Evolutionary conservation across 2,113 vertebrate species (phyloP), one percentile per base, ranked within the genome.

Genomic region (Sinocyclocheilus anophthalmus): DNA sequence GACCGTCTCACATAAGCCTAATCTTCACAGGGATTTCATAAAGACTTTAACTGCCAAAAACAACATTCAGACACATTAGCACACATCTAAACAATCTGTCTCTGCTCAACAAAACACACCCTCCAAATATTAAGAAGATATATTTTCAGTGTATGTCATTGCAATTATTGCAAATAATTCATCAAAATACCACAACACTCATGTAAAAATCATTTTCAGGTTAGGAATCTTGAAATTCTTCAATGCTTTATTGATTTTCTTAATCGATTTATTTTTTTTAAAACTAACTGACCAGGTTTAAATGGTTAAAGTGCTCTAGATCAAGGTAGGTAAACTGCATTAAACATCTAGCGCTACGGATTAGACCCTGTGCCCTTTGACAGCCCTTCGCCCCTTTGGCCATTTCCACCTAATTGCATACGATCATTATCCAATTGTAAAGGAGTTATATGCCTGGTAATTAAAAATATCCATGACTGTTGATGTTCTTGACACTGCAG

Each of bases 1-100:
- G 95, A 98, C 90, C 95, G 93, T 94, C 95, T 96, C 65, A 76
- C 93, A 91, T 91, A 88, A 92, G 92, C 90, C 88, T 98, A 98
- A 98, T 98, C 97, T 96, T 84, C 93, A 94, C 88, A 92, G 94
- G 90, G 89, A 91, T 93, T 94, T 94, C 92, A 90, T 78, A 89
- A 89, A 94, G 91, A 93, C 93, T 93, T 93, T 92, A 91, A 94
- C 90, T 65, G 93, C 93, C 94, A 42, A 81, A 96, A 94, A 95
- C 85, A 24, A 90, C 70, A 61, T 70, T 88, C 87, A 91, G 90
- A 92, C 92, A 83, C 22, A 37, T 39, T 10, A 10, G 57, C 12
- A 81, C 18, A 48, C 9, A 50, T 39, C 33, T 39, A 16, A 22
- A 75, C 67, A 45, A 76, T 59, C 65, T 30, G 18, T 0, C 10